Evolutionary conservation across 2,113 vertebrate genomes (phyloP), one percentile per base, ranked within the genome.

Genomic region (Tautogolabrus adspersus): DNA sequence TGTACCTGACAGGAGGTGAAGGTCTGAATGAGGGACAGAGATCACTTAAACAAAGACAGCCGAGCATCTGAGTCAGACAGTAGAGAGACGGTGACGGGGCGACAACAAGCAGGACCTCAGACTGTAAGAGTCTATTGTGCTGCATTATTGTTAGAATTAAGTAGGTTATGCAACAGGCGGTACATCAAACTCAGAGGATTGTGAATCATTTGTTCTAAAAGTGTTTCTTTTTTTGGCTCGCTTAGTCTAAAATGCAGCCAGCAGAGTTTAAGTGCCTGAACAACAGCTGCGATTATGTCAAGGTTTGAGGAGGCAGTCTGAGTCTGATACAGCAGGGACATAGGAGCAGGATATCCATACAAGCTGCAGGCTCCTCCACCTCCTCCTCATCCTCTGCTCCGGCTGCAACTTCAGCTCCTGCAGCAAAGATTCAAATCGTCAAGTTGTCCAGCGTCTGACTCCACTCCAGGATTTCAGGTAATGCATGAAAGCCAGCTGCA

Each of bases 1-100:
- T 83, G 77, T 72, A 42, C 52, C 30, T 78, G 87, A 82, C 81
- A 82, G 76, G 63, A 84, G 89, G 89, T 84, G 88, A 87, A 81
- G 78, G 88, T 86, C 82, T 82, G 79, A 21, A 69, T 61, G 75
- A 82, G 21, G 70, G 67, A 84, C 82, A 70, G 56, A 60, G 56
- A 51, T 56, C 57, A 38, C 61, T 61, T 61, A 63, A 72, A 79
- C 71, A 80, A 13, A 62, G 51, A 71, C 54, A 65, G 55, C 54
- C 30, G 57, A 76, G 37, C 70, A 65, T 82, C 80, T 44, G 70
- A 76, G 1, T 13, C 19, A 57, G 66, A 77, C 79, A 56, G 42
- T 21, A 3, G 11, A 10, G 8, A 42, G 40, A 42, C 52, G n/a
- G 44, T 3, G 47, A 54, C 62, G 54, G 47, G 26, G 65, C 66